phyloP scores from a whole-genome alignment of 2,888 invertebrate genomes.

The Iphiclides podalirius region DNA sequence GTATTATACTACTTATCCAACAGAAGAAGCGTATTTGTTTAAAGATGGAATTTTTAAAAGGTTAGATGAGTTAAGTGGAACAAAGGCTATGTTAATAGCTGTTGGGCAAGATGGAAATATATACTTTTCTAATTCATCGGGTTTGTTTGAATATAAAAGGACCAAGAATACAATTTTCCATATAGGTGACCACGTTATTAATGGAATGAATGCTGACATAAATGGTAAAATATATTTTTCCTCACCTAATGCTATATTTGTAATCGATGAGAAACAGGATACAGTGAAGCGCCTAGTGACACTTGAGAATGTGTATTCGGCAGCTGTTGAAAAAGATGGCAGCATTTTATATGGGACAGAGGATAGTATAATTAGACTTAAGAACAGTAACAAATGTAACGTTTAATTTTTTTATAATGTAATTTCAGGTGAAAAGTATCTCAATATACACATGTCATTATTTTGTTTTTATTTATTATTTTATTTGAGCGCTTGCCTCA shows the following conservation, averaged over 20 bases:
- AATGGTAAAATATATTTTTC: conserved; percentile 39
- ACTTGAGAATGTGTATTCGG: conserved; percentile 28
- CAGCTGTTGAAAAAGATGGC: conserved; percentile 35
- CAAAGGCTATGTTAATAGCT: conserved; percentile 33
- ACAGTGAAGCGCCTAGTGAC: conserved; percentile 14
- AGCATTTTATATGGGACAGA: conserved; percentile 33
- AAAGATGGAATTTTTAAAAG: conserved; percentile 26
- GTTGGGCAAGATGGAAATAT: conserved; percentile 33
- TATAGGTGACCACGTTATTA: conserved; percentile 34
- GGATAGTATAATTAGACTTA: conserved; percentile 29
- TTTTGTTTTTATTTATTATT: no score
- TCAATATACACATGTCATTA: no score
- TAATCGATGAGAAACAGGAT: conserved; percentile 29
- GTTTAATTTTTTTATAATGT: no score
- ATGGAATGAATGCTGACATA: conserved; percentile 34
- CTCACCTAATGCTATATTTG: conserved; percentile 34
- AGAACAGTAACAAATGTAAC: no score
- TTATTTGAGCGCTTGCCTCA: no score
- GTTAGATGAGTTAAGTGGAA: conserved; percentile 30
- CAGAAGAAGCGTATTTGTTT: conserved; percentile 29
- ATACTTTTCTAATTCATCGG: conserved; percentile 37
- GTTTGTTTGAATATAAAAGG: conserved; percentile 30
- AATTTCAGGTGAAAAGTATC: no score
- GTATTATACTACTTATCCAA: conserved; percentile 50
- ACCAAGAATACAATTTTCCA: conserved; percentile 20